Percentiles rank a stretch among this genome's conserved stretches.
Evolutionary conservation across 2,888 invertebrate species (phyloP).

Genomic region (Phania funesta): DNA sequence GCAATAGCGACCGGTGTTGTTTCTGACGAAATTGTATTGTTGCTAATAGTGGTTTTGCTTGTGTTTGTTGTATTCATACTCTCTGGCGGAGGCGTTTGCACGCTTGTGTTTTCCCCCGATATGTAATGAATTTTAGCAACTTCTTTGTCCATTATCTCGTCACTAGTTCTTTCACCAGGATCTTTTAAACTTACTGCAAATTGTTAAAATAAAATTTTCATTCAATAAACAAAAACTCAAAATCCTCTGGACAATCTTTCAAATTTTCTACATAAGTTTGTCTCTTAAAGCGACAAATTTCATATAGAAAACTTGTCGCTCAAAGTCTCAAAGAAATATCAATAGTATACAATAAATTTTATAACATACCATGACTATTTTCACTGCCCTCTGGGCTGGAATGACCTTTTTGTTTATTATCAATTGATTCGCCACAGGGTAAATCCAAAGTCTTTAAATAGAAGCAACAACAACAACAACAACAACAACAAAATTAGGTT

Average conservation of each 20-base stretch:
- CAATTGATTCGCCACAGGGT: slow-evolving; percentile 87
- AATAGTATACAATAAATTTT: neutral
- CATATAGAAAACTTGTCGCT: neutral
- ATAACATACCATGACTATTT: slow-evolving; percentile 79
- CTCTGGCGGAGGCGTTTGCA: slow-evolving; percentile 45
- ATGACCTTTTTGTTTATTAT: slow-evolving; percentile 83
- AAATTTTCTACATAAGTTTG: no score
- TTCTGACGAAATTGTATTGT: slow-evolving; percentile 61
- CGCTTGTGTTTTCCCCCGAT: slow-evolving; percentile 79
- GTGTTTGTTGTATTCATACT: slow-evolving; percentile 19
- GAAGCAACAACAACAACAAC: slow-evolving; percentile 18
- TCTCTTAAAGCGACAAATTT: neutral
- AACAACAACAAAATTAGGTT: slow-evolving; percentile 9
- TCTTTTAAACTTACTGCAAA: slow-evolving; percentile 76
- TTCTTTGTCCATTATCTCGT: slow-evolving; percentile 76
- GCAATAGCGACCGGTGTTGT: slow-evolving; percentile 74
- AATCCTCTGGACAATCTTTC: neutral
- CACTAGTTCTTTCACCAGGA: slow-evolving; percentile 75
- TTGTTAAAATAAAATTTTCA: neutral
- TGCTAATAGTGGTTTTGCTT: slow-evolving; percentile 27
- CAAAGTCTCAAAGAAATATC: neutral
- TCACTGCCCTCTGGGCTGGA: slow-evolving; percentile 85
- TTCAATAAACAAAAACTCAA: neutral
- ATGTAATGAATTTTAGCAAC: slow-evolving; percentile 83
- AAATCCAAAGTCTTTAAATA: slow-evolving; percentile 90